Evolutionary conservation across 2,113 vertebrate genomes (phyloP).

Genomic region (Myiagra hebetior): DNA sequence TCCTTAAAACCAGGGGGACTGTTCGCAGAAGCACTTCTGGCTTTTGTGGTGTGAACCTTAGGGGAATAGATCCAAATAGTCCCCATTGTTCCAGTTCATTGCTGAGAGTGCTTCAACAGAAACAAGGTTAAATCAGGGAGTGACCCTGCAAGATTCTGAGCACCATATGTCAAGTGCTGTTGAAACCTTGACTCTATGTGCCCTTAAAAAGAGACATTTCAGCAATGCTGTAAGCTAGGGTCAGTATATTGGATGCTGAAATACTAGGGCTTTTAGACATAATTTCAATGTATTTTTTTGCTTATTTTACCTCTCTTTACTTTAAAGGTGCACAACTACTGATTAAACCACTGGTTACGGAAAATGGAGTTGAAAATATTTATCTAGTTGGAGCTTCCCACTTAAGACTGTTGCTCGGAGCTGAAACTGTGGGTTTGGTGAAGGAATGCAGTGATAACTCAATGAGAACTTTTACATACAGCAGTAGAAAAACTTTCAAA

Average conservation of each 20-base stretch:
- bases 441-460: constrained; percentile 88
- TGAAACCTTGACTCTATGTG: not conserved
- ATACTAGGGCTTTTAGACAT: not conserved
- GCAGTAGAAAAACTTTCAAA: constrained; percentile 85
- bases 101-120: not conserved
- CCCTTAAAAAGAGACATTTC: not conserved
- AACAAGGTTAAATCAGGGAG: not conserved
- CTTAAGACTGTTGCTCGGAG: constrained; percentile 83
- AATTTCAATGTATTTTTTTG: not conserved
- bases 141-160: not conserved
- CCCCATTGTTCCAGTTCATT: not conserved
- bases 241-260: not conserved
- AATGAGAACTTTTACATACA: constrained; percentile 88
- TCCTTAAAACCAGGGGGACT: not conserved
- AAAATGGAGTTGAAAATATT: constrained; percentile 74
- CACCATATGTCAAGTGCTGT: not conserved
- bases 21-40: not conserved
- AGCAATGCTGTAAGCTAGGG: not conserved
- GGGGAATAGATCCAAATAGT: not conserved
- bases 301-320: not conserved
- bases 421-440: constrained; percentile 88
- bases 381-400: constrained; percentile 86
- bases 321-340: constrained; percentile 87
- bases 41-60: not conserved
- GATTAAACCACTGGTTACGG: constrained; percentile 77